Evolutionary conservation across 1,140 invertebrate genomes (phyloP).

Genomic region (Lepeophtheirus salmonis): DNA sequence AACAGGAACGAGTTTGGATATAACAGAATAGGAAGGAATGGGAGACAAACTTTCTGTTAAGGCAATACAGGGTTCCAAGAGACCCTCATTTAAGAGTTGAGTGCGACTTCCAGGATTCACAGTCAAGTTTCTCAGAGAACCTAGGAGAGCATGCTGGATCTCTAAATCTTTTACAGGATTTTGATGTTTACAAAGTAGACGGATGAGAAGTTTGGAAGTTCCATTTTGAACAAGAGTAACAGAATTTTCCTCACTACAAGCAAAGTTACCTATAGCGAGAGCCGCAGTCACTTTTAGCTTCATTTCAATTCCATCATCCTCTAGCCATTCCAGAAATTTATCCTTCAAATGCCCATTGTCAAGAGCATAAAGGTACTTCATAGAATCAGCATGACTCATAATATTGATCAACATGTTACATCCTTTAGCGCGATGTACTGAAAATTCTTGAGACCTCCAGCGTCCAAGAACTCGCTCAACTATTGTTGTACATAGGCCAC

Average conservation of each 20-base stretch:
- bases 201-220: neutral
- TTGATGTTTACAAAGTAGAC: neutral
- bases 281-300: neutral
- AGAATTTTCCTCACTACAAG: constrained; percentile 7
- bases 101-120: neutral
- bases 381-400: constrained; percentile 2
- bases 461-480: neutral
- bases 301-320: neutral
- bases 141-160: constrained; percentile 8
- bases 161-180: neutral
- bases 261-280: constrained; percentile 12
- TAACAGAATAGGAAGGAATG: neutral
- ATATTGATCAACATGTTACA: constrained; percentile 6
- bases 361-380: constrained; percentile 2
- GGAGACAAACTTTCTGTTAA: neutral
- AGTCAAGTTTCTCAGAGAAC: constrained; percentile 3
- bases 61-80: neutral
- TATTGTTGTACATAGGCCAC: neutral
- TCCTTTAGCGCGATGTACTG: neutral
- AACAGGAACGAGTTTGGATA: neutral
- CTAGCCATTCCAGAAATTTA: neutral
- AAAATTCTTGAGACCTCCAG: neutral
- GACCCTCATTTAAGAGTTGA: neutral
- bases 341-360: neutral
- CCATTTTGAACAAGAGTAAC: neutral